Evolutionary conservation across 2,797 vertebrate genomes (phyloP), one percentile per base, ranked within the genome.

Genomic region (Eutrigla gurnardus): DNA sequence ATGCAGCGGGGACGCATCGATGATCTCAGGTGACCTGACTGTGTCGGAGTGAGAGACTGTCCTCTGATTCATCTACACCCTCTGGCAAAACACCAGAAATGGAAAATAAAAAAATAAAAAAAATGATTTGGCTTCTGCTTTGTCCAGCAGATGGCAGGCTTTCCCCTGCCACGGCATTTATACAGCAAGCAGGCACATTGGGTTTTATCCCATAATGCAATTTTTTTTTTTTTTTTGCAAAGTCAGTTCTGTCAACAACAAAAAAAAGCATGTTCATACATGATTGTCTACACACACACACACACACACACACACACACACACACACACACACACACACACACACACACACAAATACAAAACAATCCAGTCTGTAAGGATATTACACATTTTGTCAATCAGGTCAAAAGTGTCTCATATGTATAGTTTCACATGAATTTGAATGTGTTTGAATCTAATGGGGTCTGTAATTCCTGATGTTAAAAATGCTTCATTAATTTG

Each of bases 121-220:
- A 25, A 25, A 25, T 25, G 11, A 32, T 66, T 60, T 42, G 18
- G 37, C 46, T 64, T 58, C n/a, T 18, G 50, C 4, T 60, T 1
- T 39, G 50, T 37, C 92, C 93, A 90, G 83, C 69, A 94, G 93
- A 82, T 92, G 93, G 92, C 93, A 93, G 81, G 35, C 86, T 88
- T 89, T 85, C 76, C 55, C 87, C 82, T 91, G 73, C 65, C 77
- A 86, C 45, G 15, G 60, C 49, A 9, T 45, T 32, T 14, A 2
- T 0, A 42, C 35, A 66, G n/a, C 25, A 35, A 35, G 17, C 9
- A 39, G 6, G 15, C 53, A 66, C 3, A 18, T 5, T 25, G 40
- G 60, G 25, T 37, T 65, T 69, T 33, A 39, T 49, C 14, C 35
- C 53, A n/a, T 42, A 70, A 42, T 55, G 1, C 10, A n/a, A 17